Evolutionary conservation across 2,113 vertebrate species (phyloP).

Genomic region (Elaphurus davidianus): DNA sequence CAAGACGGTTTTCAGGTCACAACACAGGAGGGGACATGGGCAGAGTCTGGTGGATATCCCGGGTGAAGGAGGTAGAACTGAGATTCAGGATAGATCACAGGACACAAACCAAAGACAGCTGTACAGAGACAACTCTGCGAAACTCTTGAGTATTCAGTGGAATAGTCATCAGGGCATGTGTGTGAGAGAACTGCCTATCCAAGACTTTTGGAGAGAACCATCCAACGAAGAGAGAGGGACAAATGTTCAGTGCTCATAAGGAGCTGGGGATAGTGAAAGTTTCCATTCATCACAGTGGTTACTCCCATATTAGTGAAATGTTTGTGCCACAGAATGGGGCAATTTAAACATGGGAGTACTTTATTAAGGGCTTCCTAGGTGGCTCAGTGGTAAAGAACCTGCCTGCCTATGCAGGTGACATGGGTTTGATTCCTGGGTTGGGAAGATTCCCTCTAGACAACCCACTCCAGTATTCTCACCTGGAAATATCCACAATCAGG

Average conservation of each 20-base stretch:
- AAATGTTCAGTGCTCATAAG: background rate
- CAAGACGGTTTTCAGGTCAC: background rate
- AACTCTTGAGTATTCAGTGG: background rate
- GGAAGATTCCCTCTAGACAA: background rate
- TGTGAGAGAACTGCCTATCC: background rate
- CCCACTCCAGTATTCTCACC: background rate
- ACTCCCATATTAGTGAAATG: background rate
- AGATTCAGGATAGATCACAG: background rate
- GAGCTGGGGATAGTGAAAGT: background rate
- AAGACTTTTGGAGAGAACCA: background rate
- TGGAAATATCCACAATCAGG: background rate
- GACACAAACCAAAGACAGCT: background rate
- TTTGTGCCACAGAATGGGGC: background rate
- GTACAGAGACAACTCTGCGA: accelerated
- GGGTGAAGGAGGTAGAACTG: background rate
- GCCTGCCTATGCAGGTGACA: background rate
- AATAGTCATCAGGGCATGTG: background rate
- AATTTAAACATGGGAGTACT: background rate
- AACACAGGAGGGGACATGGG: background rate
- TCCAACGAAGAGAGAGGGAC: background rate
- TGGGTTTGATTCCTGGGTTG: background rate
- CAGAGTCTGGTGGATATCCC: background rate
- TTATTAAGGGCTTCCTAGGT: background rate
- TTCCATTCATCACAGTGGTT: background rate
- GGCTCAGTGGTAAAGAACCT: background rate